Base-by-base conservation (phyloP, 2,888 invertebrate species). In the Nycteola revayana region DNA sequence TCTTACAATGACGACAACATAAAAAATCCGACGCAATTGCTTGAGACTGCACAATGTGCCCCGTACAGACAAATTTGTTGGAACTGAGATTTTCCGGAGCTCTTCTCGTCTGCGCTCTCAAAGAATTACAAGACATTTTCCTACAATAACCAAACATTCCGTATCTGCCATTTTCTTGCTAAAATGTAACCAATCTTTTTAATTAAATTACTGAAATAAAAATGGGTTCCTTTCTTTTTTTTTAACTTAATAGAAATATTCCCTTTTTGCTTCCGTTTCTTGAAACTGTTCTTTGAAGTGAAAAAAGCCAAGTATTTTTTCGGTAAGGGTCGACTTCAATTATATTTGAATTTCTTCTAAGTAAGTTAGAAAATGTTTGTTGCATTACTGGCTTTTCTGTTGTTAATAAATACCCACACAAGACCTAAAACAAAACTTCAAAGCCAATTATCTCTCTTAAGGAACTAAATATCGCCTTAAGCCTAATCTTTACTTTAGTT, bases 151-250 rank as follows among this genome's bases (percentile, higher is more conserved):
- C 62, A 52, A 67, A 66, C 60, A 67, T 66, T 61, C 60, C 56
- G 44, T 52, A 47, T 55, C 59, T 49, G 55, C 50, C 52, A 51
- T 58, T 42, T 45, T 60, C 49, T 55, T 38, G 55, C 42, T 49
- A 57, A 66, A 65, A 66, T 59, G 64, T 67, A 58, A 67, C 66
- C 65, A 69, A 66, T 66, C 61, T 67, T 75, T 67, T 67, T 70
- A 71, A 75, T 75, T 75, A 71, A 74, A 75, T 75, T 70, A 70
- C 65, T 29, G 48, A 42, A 45, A 51, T 56, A 56, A 54, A 47
- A 54, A 56, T 45, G 49, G 57, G 48, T 42, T 47, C 38, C 45
- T 47, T 50, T 54, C 14, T 21, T 21, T 21, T n/a, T n/a, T 50
- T 54, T 56, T 43, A 14, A 32, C 24, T 3, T 21, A 21, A 21